phyloP scores from a whole-genome alignment of 2,888 invertebrate genomes.

The Imbricaverruca yamaguchii region DNA sequence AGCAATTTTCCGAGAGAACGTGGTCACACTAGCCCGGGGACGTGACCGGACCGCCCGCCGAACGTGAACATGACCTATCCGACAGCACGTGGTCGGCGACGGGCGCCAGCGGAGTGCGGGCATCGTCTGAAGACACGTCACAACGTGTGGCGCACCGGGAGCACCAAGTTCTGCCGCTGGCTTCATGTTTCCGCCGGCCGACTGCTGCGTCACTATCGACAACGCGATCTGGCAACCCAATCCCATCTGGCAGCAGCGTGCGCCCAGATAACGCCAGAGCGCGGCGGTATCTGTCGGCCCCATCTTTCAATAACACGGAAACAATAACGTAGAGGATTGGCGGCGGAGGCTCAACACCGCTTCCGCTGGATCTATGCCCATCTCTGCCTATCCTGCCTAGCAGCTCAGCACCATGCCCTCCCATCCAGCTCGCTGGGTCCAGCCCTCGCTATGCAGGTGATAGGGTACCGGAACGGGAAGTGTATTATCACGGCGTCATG shows the following conservation, averaged over 20 bases:
- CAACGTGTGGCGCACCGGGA: neutral
- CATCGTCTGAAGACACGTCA: neutral
- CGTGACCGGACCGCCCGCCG: neutral
- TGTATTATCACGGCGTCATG: too few relatives aligned
- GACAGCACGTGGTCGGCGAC: too few relatives aligned
- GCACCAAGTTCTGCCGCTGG: neutral
- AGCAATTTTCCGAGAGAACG: too few relatives aligned
- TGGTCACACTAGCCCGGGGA: neutral
- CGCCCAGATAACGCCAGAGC: neutral
- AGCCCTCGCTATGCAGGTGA: too few relatives aligned
- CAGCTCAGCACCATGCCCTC: too few relatives aligned
- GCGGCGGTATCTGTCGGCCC: neutral
- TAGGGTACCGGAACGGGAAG: too few relatives aligned
- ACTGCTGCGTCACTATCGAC: neutral
- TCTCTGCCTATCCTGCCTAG: too few relatives aligned
- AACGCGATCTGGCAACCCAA: slow-evolving; percentile 10
- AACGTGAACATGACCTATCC: too few relatives aligned
- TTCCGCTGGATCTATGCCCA: too few relatives aligned
- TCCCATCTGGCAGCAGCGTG: slow-evolving; percentile 17
- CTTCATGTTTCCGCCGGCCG: neutral
- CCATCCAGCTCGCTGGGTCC: too few relatives aligned
- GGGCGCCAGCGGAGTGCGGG: too few relatives aligned
- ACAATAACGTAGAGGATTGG: neutral
- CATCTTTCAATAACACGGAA: slow-evolving; percentile 13
- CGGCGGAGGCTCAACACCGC: neutral